Evolutionary conservation across 2,797 vertebrate species (phyloP), one percentile per base, ranked within the genome.

Genomic region (Thalassophryne amazonica): DNA sequence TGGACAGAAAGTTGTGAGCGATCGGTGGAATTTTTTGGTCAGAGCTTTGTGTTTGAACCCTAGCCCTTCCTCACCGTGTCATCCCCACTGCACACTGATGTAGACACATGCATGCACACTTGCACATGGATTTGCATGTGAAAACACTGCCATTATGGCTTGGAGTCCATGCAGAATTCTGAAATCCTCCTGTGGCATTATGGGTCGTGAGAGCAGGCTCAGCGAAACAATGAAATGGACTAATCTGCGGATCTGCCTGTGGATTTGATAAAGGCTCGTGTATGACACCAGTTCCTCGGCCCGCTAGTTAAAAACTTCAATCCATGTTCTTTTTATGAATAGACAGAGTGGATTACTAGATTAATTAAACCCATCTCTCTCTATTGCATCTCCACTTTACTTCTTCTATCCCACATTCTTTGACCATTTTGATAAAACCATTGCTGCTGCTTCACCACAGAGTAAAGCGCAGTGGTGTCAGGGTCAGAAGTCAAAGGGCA

Each of bases 11-110:
- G 79, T 82, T 83, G 56, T 62, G 72, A 77, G 84, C 69, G 56
- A 87, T 80, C 68, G 41, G 61, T 72, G 87, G 86, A 90, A 90
- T 89, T 74, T 81, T 86, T 73, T 89, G 88, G 84, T 87, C 76
- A 69, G 55, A 52, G 60, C 60, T 81, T 66, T 52, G 17, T 46
- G 41, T 80, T 73, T 76, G 77, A 84, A 74, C 57, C 60, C 69
- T 22, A 80, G 68, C 46, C 76, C 59, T 74, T 80, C 70, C 78
- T 74, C 60, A 59, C 57, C 35, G 47, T 76, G 76, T 73, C 76
- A 74, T 73, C 71, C 66, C 55, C 51, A 45, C 20, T 38, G 14
- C 64, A 68, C 42, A 38, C 31, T 3, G 17, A 57, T 53, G 60
- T 30, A 34, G 14, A 59, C 63, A 18, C 20, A 41, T 5, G n/a